Base-by-base conservation (phyloP, 92 coral and sea anemone genomes). In the Plumapathes pennacea region DNA sequence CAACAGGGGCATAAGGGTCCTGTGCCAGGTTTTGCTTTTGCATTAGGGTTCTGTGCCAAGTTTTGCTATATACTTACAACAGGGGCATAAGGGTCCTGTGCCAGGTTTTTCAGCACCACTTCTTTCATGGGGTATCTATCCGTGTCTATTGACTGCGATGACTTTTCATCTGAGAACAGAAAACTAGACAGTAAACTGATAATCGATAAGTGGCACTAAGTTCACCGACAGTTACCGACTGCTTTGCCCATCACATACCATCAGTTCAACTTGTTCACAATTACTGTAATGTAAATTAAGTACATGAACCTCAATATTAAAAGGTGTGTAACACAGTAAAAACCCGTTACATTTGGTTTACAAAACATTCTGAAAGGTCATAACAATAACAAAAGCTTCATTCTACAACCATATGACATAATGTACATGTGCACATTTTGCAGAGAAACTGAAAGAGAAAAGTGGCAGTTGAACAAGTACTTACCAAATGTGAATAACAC, bases 41-140 rank as follows among this genome's bases (percentile, higher is more conserved):
- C n/a, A n/a, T n/a, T n/a, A n/a, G n/a, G n/a, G n/a, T n/a, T n/a
- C n/a, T n/a, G n/a, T n/a, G n/a, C n/a, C n/a, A n/a, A n/a, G n/a
- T n/a, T n/a, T n/a, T n/a, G n/a, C n/a, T n/a, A n/a, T 14, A 24
- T 45, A 69, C 92, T 68, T 64, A 85, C 94, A 38, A 78, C 83
- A 23, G 96, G 76, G 5, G 84, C 86, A 48, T 50, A 49, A 10
- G 85, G 70, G 28, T 87, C 80, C 2, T 77, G 61, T 19, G 69
- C 85, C 18, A 87, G 73, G 26, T 72, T 74, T 8, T 43, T 71
- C 11, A 87, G 74, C 19, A 45, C 15, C 46, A 87, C 56, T 48
- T 50, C 61, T 54, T 87, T 87, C 96, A 87, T 87, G 42, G 96
- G 96, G 38, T 87, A 87, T 29, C 96, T 85, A 25, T 74, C 42